These are phyloP conservation scores for Rhegmatorhina hoffmannsi DNA, from an alignment of 2,113 vertebrate genomes.

Conservation along the genomic window DNA sequence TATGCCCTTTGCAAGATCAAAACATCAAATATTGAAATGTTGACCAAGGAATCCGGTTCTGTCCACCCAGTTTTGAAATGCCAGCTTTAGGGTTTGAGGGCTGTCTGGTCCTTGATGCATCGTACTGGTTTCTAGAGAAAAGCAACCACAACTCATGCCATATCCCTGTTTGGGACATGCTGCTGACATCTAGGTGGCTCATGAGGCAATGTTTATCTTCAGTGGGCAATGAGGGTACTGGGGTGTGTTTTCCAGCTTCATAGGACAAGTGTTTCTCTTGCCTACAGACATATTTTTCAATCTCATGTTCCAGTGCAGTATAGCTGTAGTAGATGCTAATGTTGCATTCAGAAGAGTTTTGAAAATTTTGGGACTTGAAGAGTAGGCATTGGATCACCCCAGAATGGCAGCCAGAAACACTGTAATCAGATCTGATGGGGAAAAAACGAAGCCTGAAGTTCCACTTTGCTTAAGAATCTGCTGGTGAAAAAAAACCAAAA, in stretches of 20 bases:
- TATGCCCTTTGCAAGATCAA: neutral
- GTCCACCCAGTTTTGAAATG: neutral
- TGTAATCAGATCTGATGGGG: neutral
- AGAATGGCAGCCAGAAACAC: neutral
- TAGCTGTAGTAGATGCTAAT: neutral
- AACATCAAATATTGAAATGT: neutral
- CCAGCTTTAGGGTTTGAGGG: neutral
- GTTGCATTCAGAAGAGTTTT: neutral
- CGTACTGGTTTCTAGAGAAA: neutral
- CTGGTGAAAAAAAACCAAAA: neutral
- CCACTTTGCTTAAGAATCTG: neutral
- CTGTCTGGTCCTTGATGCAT: fast-evolving
- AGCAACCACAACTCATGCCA: neutral
- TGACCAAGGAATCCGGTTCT: neutral
- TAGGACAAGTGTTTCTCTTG: neutral
- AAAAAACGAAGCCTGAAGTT: neutral
- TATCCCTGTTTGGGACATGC: neutral
- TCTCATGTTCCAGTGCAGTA: neutral
- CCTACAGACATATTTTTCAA: neutral
- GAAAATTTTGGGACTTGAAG: neutral
- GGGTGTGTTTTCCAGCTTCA: neutral
- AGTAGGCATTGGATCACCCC: neutral
- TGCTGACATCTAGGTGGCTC: neutral
- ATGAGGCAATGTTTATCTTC: neutral
- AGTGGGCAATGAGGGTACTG: neutral